phyloP scores from a whole-genome alignment of 2,113 vertebrate genomes.

The Rhinoderma darwinii region DNA sequence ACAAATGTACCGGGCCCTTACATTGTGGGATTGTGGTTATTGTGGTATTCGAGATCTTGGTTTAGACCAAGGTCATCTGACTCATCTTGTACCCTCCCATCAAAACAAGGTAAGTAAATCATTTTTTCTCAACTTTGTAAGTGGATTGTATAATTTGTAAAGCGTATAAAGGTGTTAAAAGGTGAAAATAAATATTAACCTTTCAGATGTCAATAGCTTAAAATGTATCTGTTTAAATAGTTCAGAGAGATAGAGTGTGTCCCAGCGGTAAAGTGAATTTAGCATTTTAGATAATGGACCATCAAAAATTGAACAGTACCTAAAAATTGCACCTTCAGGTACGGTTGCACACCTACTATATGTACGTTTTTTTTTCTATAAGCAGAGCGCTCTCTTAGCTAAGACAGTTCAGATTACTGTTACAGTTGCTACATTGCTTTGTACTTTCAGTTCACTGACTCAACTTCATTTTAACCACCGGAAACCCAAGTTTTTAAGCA shows the following conservation, averaged over 20 bases:
- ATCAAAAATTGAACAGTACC: background rate
- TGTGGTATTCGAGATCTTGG: background rate
- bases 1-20: too few species aligned
- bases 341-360: background rate
- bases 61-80: background rate
- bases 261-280: too few species aligned
- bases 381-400: background rate
- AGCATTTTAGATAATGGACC: background rate
- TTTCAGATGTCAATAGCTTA: too few species aligned
- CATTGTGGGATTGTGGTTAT: too few species aligned
- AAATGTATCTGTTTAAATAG: too few species aligned
- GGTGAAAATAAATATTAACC: background rate
- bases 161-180: background rate
- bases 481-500: slow-evolving; percentile 54
- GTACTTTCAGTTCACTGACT: slow-evolving; percentile 53
- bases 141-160: background rate
- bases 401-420: background rate
- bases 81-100: too few species aligned
- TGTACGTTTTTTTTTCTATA: background rate
- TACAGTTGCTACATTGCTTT: background rate
- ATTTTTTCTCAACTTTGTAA: too few species aligned
- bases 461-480: slow-evolving; percentile 50
- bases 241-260: too few species aligned
- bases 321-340: background rate
- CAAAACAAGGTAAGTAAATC: too few species aligned